Evolutionary conservation across 2,888 invertebrate species (phyloP).

Genomic region (Drosophila fulvimacula): DNA sequence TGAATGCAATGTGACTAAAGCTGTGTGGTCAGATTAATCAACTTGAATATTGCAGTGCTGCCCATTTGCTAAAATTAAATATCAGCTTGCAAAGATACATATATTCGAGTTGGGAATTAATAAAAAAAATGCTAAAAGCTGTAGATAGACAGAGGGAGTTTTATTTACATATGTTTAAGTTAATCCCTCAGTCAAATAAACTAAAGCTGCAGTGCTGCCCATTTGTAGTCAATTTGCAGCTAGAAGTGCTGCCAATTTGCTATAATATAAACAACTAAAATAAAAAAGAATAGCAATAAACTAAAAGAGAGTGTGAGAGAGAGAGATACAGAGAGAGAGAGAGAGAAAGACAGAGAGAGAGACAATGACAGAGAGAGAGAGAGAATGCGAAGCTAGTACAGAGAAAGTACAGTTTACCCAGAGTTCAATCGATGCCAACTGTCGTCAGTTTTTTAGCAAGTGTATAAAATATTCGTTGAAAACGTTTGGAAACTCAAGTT

Average conservation of each 20-base stretch:
- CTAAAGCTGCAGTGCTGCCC: background rate
- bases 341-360: background rate
- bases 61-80: background rate
- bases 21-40: background rate
- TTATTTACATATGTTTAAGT: background rate
- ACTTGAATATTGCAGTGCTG: background rate
- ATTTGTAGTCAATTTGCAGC: background rate
- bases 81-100: background rate
- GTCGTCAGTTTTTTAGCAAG: constrained; percentile 5
- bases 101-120: background rate
- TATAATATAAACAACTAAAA: background rate
- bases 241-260: background rate
- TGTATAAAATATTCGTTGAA: constrained; percentile 29
- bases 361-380: background rate
- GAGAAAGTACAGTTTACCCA: background rate
- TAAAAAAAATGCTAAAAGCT: background rate
- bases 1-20: background rate
- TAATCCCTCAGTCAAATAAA: background rate
- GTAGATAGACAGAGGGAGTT: background rate
- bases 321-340: background rate
- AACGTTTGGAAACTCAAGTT: background rate
- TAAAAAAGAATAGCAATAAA: background rate
- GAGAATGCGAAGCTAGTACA: too few species aligned
- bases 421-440: background rate
- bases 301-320: background rate